These are phyloP conservation scores for Nesospiza acunhae DNA, from an alignment of 2,113 vertebrate species.

Conservation along the genomic window DNA sequence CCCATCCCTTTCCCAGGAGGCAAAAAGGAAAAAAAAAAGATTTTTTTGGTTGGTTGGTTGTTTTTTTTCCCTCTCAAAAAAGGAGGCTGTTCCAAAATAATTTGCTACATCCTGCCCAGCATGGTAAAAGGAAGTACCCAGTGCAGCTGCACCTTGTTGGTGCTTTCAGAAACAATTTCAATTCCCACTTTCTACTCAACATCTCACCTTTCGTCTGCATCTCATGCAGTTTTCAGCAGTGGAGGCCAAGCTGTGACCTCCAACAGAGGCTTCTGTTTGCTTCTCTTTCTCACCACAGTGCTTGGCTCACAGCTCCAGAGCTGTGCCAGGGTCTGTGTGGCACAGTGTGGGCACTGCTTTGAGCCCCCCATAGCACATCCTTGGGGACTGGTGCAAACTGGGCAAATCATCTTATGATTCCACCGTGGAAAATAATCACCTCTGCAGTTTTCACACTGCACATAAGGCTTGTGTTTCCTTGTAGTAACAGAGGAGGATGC, in stretches of 20 bases:
- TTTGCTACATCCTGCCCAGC: slow-evolving; percentile 46
- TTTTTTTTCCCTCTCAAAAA: slow-evolving; percentile 25
- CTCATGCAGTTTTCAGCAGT: slow-evolving; percentile 5
- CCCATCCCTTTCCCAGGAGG: not conserved
- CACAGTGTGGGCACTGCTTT: accelerated
- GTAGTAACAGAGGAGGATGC: slow-evolving; percentile 26
- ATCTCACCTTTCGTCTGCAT: slow-evolving; percentile 68
- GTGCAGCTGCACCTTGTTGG: slow-evolving; percentile 70
- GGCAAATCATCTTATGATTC: not conserved
- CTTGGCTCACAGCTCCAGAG: slow-evolving; percentile 13
- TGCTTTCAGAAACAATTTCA: slow-evolving; percentile 74
- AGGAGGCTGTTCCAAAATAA: slow-evolving; percentile 60
- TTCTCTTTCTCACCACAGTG: slow-evolving; percentile 16
- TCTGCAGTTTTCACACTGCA: slow-evolving; percentile 3
- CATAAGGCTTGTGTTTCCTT: not conserved
- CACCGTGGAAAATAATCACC: not conserved
- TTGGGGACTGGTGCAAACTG: not conserved
- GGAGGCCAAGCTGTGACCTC: slow-evolving; percentile 28
- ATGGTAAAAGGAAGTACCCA: slow-evolving; percentile 58
- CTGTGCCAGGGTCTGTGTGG: not conserved
- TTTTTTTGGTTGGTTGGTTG: not conserved
- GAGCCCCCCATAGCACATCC: not conserved
- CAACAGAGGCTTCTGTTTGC: not conserved
- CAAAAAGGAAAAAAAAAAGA: not conserved
- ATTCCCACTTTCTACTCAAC: slow-evolving; percentile 78